A percentile compares a stretch with the other conserved stretches of the same genome.
These are phyloP conservation scores for Drosophila pseudotakahashii DNA, from an alignment of 2,888 invertebrate genomes.

Conservation along the genomic window DNA sequence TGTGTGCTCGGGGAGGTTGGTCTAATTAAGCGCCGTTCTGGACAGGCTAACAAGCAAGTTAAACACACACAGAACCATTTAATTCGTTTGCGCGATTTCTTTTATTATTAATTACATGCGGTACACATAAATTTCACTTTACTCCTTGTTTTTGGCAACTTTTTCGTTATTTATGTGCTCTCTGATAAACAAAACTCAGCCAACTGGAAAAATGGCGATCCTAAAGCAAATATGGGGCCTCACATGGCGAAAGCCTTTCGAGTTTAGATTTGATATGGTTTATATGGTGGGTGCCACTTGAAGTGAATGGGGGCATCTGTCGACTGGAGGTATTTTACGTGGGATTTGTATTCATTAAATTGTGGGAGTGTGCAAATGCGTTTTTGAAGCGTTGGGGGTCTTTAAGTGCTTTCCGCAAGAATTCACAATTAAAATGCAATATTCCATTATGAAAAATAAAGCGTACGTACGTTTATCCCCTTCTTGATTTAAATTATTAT, in stretches of 20 bases:
- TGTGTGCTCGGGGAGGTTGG: slow-evolving; percentile 15
- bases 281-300: slow-evolving; percentile 13
- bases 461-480: neutral
- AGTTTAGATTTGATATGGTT: slow-evolving; percentile 16
- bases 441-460: neutral
- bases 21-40: slow-evolving; percentile 56
- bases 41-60: slow-evolving; percentile 35
- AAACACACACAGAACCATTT: slow-evolving; percentile 34
- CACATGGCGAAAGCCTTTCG: slow-evolving; percentile 17
- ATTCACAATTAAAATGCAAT: slow-evolving; percentile 1
- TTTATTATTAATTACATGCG: slow-evolving; percentile 61
- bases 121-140: slow-evolving; percentile 41
- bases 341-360: slow-evolving; percentile 8
- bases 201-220: slow-evolving; percentile 33
- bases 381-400: no score
- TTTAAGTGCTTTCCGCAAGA: neutral
- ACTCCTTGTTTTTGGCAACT: slow-evolving; percentile 34
- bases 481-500: neutral
- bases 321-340: neutral
- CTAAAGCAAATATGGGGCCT: slow-evolving; percentile 19
- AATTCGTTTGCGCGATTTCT: slow-evolving; percentile 47
- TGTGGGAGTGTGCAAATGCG: neutral
- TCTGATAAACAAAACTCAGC: slow-evolving; percentile 30
- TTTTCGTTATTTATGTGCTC: slow-evolving; percentile 40
- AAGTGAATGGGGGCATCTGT: slow-evolving; percentile 25